A percentile compares a stretch with the other conserved stretches of the same genome.
Evolutionary conservation across 2,888 invertebrate species (phyloP).

Genomic region (Noctua comes): DNA sequence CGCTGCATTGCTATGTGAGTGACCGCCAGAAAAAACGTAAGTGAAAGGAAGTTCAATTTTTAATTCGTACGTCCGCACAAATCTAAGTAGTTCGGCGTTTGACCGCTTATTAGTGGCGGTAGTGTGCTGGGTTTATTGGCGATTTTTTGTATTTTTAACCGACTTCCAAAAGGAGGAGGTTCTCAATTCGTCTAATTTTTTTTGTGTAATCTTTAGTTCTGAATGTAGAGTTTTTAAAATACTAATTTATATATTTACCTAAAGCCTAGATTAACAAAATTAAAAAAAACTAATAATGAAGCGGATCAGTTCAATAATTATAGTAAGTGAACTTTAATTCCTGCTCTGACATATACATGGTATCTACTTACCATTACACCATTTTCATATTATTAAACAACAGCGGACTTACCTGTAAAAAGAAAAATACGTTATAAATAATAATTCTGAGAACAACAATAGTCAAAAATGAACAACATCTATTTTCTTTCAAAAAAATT

Average conservation of each 20-base stretch:
- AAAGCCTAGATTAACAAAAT: neutral
- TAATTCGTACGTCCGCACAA: constrained; percentile 28
- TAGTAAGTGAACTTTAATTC: no score
- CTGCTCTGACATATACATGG: neutral
- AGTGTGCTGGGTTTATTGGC: constrained; percentile 39
- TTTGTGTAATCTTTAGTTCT: no score
- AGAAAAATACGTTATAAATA: neutral
- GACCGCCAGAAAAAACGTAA: constrained; percentile 57
- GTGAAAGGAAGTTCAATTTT: constrained; percentile 62
- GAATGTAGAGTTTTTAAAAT: neutral
- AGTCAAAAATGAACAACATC: neutral
- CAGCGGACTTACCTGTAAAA: constrained; percentile 52
- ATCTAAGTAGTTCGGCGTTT: constrained; percentile 48
- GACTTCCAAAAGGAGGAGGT: no score
- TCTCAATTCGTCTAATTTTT: no score
- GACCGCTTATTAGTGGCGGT: constrained; percentile 48
- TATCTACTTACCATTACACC: constrained; percentile 24
- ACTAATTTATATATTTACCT: neutral
- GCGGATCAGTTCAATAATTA: no score
- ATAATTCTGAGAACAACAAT: neutral
- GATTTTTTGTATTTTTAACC: neutral
- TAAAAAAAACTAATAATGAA: neutral
- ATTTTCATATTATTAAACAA: neutral
- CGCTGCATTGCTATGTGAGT: constrained; percentile 40
- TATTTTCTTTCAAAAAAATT: neutral